Percentiles rank a stretch among this genome's conserved stretches.
These are phyloP conservation scores for Acinonyx jubatus DNA, from an alignment of 2,113 vertebrate species.

Conservation along the genomic window DNA sequence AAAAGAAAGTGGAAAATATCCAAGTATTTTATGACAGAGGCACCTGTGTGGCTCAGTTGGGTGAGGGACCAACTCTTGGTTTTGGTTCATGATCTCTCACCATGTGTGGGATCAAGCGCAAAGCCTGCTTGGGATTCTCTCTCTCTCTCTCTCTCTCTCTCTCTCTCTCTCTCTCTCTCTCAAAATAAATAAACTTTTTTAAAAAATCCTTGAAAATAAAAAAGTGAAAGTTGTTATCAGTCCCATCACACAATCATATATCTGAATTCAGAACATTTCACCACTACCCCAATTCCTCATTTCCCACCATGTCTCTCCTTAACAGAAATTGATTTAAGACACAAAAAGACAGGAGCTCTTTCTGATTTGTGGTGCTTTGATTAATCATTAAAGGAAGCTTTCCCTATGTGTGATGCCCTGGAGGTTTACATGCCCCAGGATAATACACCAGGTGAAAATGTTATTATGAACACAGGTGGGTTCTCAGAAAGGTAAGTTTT, in stretches of 20 bases:
- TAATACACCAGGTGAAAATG: not conserved
- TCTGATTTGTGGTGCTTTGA: not conserved
- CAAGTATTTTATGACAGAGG: not conserved
- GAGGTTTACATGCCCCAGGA: not conserved
- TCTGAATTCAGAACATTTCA: constrained; percentile 37
- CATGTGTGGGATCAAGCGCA: too few species aligned
- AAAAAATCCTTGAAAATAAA: not conserved
- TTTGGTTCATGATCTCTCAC: too few species aligned
- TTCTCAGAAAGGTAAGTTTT: not conserved
- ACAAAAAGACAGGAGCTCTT: not conserved
- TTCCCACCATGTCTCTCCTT: not conserved
- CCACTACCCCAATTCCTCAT: not conserved
- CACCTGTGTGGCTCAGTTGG: too few species aligned
- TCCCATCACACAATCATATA: not conserved
- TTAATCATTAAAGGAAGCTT: constrained; percentile 44
- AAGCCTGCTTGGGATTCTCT: too few species aligned
- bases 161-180: too few species aligned
- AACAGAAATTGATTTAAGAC: not conserved
- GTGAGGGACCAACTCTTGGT: too few species aligned
- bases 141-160: too few species aligned
- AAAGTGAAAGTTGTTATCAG: not conserved
- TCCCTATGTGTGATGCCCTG: not conserved
- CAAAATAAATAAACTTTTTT: too few species aligned
- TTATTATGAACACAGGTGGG: not conserved
- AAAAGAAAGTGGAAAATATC: not conserved